Evolutionary conservation across 2,888 invertebrate species (phyloP).

Genomic region (Bembecia ichneumoniformis): DNA sequence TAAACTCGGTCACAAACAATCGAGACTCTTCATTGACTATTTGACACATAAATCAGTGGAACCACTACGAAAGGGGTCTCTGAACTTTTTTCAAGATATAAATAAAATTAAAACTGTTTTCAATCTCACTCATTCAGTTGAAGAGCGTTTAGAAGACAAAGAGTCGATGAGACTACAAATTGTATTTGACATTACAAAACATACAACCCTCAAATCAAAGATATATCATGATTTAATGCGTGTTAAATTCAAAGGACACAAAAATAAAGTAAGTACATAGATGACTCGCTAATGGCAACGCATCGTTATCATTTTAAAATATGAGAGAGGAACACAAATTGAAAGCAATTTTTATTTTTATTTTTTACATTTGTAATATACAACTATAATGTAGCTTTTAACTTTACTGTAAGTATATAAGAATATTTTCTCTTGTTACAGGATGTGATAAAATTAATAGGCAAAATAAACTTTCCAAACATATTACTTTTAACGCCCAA

Average conservation of each 20-base stretch:
- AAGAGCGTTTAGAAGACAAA: slow-evolving; percentile 52
- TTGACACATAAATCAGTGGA: slow-evolving; percentile 48
- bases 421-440: slow-evolving; percentile 31
- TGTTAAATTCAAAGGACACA: slow-evolving; percentile 57
- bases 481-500: slow-evolving; percentile 67
- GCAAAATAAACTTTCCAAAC: slow-evolving; percentile 79
- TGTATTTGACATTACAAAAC: slow-evolving; percentile 59
- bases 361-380: neutral
- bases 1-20: slow-evolving; percentile 31
- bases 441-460: slow-evolving; percentile 75
- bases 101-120: slow-evolving; percentile 60
- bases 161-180: slow-evolving; percentile 60
- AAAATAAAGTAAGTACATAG: slow-evolving; percentile 42
- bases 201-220: slow-evolving; percentile 44
- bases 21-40: slow-evolving; percentile 44
- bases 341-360: neutral
- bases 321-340: neutral
- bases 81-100: slow-evolving; percentile 59
- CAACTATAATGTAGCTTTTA: no score
- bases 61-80: slow-evolving; percentile 33
- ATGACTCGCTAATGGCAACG: no score
- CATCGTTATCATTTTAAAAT: neutral
- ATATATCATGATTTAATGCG: slow-evolving; percentile 49
- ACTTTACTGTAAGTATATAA: no score
- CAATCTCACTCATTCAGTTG: slow-evolving; percentile 42